Evolutionary conservation across 37 sponge, comb jelly and placozoan genomes (phyloP), one percentile per base, ranked within the genome.

Genomic region (Crambe crambe): DNA sequence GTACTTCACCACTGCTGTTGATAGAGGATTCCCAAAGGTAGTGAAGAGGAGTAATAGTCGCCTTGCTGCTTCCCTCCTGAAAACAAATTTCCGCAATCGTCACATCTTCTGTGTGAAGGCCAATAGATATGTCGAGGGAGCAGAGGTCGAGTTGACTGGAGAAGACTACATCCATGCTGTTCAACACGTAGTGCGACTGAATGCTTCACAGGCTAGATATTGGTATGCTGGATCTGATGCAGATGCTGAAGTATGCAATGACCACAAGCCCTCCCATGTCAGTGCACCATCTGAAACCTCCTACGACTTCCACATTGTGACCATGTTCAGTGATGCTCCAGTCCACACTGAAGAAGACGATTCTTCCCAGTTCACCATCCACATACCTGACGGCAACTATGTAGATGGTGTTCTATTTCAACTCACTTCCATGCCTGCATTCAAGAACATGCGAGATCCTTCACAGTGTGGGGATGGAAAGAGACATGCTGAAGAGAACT

Each of bases 391-490:
- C n/a, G n/a, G n/a, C n/a, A n/a, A n/a, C n/a, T n/a, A n/a, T 36
- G 5, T 8, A 18, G 3, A 34, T 66, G 70, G 42, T 4, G 26
- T 10, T 1, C 2, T 70, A n/a, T 70, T 22, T 40, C 42, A 70
- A 70, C 42, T 39, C n/a, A 70, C 41, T 36, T 23, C 26, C 23
- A 40, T 9, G 25, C 3, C 42, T 1, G 2, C 70, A 1, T 1
- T 35, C 3, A 42, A 36, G 25, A 38, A 40, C 21, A 66, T 26
- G 37, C 42, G 75, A 20, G 59, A 60, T 21, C 2, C 21, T 21
- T 59, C 80, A 25, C 23, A 30, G 20, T 92, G 92, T 77, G 92
- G 92, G 0, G 80, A 92, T 70, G 92, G 92, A 0, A 5, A 37
- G 21, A 75, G 88, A 40, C 81, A 92, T 17, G 85, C 85, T 0